Evolutionary conservation across 2,113 vertebrate species (phyloP), one percentile per base, ranked within the genome.

Genomic region (Arenaria interpres): DNA sequence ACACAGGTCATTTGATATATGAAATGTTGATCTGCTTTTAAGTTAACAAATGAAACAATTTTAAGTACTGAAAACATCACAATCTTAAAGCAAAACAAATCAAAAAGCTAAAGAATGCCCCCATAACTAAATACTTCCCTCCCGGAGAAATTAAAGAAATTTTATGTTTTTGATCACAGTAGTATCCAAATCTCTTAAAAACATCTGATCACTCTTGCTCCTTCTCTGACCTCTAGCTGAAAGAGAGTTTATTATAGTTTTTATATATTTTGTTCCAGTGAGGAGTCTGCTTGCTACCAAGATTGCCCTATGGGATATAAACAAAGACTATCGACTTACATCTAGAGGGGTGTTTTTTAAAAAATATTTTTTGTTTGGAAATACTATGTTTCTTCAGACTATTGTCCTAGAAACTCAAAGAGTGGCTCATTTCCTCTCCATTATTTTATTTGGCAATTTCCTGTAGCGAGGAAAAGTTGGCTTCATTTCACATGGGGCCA

Each of bases 391-490:
- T 85, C 89, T 91, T 90, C 76, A 91, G 62, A 96, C 93, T 69
- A 94, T 53, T 83, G 73, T 93, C 62, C 77, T 72, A 95, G 86
- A 95, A 95, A 84, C 57, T 96, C 69, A 86, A 93, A 93, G 89
- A 89, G 77, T 39, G 89, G 53, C 48, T 94, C 1, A 91, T 81
- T 97, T 97, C 94, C 94, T 89, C 53, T 89, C 81, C 45, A 53
- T 69, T 96, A 95, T 95, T 97, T 95, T 93, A 92, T 91, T 82
- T 95, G 95, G 96, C 95, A 91, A 95, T 92, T 95, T 94, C 89
- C 90, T 57, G 45, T 63, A 93, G 62, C 66, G 89, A 51, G 32
- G 48, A 92, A 93, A 94, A 89, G 69, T n/a, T 91, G 74, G 84
- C 77, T 89, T 90, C 18, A 8, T 93, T 90, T 79, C 77, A 89